Evolutionary conservation across 2,888 invertebrate genomes (phyloP).

Genomic region (Coleophora flavipennella): DNA sequence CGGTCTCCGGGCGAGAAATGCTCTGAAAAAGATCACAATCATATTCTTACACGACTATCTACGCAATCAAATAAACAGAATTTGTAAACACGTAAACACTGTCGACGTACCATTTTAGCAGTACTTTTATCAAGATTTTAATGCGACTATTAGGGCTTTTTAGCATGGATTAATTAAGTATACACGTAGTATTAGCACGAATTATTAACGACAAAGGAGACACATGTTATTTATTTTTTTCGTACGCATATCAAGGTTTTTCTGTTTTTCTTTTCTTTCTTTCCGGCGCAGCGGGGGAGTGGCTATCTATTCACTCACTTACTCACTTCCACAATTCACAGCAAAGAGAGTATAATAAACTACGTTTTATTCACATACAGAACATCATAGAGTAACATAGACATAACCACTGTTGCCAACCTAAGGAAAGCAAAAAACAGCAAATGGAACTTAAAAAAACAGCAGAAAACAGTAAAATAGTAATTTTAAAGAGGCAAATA

Average conservation of each 20-base stretch:
- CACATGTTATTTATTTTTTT: constrained; percentile 24
- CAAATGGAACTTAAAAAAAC: too few species aligned
- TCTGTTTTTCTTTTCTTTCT: constrained; percentile 3
- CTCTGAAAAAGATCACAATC: constrained; percentile 42
- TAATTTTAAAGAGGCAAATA: too few species aligned
- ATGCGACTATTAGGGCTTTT: constrained; percentile 13
- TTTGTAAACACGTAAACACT: constrained; percentile 43
- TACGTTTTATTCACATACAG: too few species aligned
- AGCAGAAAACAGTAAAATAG: too few species aligned
- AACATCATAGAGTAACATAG: too few species aligned
- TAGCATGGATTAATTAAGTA: constrained; percentile 12
- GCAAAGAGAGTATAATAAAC: too few species aligned
- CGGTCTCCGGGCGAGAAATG: constrained; percentile 43
- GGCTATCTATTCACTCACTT: too few species aligned
- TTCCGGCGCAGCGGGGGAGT: too few species aligned
- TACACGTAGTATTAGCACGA: constrained; percentile 2
- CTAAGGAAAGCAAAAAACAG: too few species aligned
- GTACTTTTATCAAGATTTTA: constrained; percentile 5
- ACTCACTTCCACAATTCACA: too few species aligned
- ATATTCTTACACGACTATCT: constrained; percentile 40
- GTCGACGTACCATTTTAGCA: constrained; percentile 33
- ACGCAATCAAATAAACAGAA: constrained; percentile 48
- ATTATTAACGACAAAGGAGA: constrained; percentile 22
- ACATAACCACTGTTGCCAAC: too few species aligned
- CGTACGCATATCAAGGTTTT: constrained; percentile 40